Conservation (phyloP, 2,888 invertebrate species). For the Pammene fasciana region DNA sequence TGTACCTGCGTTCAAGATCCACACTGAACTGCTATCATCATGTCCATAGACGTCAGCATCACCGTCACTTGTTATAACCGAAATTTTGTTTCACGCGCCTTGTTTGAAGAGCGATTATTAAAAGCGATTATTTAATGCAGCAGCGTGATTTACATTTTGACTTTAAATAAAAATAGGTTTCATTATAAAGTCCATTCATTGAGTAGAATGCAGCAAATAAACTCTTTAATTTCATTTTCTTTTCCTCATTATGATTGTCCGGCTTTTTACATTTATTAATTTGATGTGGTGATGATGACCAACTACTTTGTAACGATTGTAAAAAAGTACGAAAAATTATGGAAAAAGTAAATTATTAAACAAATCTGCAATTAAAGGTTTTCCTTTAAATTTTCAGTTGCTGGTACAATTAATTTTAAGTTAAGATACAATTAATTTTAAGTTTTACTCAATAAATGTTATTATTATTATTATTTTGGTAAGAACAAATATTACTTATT, state of each 20-base stretch:
- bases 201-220: neutral
- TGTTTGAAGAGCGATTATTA: neutral
- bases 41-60: conserved; percentile 1
- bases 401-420: conserved; percentile 33
- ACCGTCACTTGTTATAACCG: neutral
- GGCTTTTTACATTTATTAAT: neutral
- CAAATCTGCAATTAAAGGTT: no score
- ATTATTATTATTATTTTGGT: conserved; percentile 23
- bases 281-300: neutral
- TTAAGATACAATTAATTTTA: conserved; percentile 35
- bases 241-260: neutral
- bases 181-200: neutral
- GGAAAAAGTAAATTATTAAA: neutral
- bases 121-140: neutral
- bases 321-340: neutral
- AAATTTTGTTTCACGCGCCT: neutral
- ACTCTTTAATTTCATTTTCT: neutral
- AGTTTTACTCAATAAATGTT: conserved; percentile 34
- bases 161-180: neutral
- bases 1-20: conserved; percentile 27
- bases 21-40: neutral
- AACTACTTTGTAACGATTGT: neutral
- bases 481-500: conserved; percentile 23
- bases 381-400: conserved; percentile 10
- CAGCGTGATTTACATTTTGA: neutral